These are phyloP conservation scores for Poeciliopsis presidionis DNA, from an alignment of 2,797 vertebrate genomes.

Conservation along the genomic window DNA sequence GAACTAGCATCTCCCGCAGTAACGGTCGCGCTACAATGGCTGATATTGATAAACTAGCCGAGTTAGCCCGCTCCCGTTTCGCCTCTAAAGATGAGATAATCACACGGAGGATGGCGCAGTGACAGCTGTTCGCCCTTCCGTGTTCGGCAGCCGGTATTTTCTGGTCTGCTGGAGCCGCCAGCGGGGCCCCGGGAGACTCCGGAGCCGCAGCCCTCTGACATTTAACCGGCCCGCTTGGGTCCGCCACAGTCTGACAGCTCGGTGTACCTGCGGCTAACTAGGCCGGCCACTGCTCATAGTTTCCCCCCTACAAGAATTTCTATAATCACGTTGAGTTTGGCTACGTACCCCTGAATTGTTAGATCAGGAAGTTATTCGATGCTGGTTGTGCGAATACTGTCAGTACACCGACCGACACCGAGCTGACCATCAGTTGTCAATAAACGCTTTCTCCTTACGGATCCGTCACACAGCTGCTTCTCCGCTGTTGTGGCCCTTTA, in stretches of 20 bases:
- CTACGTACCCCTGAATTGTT: conserved; percentile 46
- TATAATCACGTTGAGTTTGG: conserved; percentile 66
- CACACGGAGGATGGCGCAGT: conserved; percentile 19
- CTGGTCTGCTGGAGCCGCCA: conserved; percentile 39
- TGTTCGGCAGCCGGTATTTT: conserved; percentile 41
- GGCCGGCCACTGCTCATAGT: conserved; percentile 61
- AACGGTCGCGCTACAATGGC: conserved; percentile 44
- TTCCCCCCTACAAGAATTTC: conserved; percentile 57
- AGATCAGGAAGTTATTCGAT: conserved; percentile 56
- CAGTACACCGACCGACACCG: conserved; percentile 25
- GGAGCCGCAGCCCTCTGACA: conserved; percentile 65
- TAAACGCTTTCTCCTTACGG: conserved; percentile 10
- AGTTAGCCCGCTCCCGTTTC: conserved; percentile 51
- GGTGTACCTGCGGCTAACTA: conserved; percentile 59
- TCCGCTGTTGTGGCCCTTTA: conserved; percentile 12
- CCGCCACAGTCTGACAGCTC: conserved; percentile 55
- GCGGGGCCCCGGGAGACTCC: conserved; percentile 55
- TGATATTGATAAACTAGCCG: conserved; percentile 58
- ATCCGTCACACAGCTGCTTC: conserved; percentile 7
- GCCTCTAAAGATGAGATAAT: conserved; percentile 46
- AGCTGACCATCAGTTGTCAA: conserved; percentile 30
- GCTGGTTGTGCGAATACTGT: conserved; percentile 39
- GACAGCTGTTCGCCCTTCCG: conserved; percentile 39
- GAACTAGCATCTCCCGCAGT: conserved; percentile 7
- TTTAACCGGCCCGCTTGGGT: conserved; percentile 56